Conservation (phyloP, 2,113 vertebrate species). For the Mobula hypostoma region DNA sequence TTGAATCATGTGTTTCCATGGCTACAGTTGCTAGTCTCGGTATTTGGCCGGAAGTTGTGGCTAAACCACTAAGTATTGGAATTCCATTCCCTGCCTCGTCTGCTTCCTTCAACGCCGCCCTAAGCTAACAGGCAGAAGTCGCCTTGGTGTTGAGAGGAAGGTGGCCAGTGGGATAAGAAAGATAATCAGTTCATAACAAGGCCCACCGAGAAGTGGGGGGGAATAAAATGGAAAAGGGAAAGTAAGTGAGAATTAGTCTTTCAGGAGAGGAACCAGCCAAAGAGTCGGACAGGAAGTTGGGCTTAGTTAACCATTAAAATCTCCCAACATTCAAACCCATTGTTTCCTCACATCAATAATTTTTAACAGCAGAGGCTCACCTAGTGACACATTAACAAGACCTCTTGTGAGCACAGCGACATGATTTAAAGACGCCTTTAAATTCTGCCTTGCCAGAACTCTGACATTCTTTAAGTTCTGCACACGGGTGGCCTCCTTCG, state of each 20-base stretch:
- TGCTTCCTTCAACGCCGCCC: not conserved
- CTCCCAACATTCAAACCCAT: not conserved
- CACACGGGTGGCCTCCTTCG: not conserved
- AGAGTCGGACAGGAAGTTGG: not conserved
- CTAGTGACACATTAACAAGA: constrained; percentile 6
- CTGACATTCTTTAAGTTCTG: not conserved
- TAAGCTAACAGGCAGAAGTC: not conserved
- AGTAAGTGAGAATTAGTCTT: not conserved
- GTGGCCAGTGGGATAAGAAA: too few species aligned
- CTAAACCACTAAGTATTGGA: constrained; percentile 1
- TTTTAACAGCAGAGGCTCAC: not conserved
- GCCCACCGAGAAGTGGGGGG: too few species aligned
- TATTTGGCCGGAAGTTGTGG: not conserved
- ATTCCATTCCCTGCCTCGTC: not conserved
- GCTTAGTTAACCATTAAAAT: constrained; percentile 26
- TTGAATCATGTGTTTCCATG: constrained; percentile 48
- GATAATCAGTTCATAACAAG: not conserved
- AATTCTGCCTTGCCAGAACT: not conserved
- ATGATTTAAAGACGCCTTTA: not conserved
- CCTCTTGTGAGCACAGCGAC: not conserved
- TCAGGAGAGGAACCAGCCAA: not conserved
- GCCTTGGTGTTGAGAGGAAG: not conserved
- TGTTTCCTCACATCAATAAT: not conserved
- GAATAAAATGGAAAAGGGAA: not conserved
- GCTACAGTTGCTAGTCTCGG: constrained; percentile 50